Evolutionary conservation across 2,797 vertebrate species (phyloP).

Genomic region (Staurois parvus): DNA sequence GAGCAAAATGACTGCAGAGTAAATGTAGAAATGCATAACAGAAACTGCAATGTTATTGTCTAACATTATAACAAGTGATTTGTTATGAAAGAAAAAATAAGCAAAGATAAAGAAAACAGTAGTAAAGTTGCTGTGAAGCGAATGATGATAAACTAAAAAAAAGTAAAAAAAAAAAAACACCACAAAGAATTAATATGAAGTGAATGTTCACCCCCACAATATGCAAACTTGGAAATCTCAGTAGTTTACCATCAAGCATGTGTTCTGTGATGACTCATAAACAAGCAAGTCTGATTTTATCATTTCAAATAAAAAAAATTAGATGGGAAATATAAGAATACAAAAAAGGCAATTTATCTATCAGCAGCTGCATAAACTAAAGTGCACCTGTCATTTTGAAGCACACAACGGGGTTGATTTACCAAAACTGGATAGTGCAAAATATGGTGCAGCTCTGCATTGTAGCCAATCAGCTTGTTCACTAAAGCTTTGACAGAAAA

Average conservation of each 20-base stretch:
- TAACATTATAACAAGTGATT: constrained; percentile 37
- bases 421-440: no score
- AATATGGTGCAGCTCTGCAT: no score
- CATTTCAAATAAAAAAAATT: not conserved
- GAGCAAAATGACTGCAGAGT: constrained; percentile 23
- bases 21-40: constrained; percentile 19
- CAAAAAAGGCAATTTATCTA: not conserved
- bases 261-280: not conserved
- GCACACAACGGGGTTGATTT: not conserved
- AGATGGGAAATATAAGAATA: not conserved
- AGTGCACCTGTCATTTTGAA: not conserved
- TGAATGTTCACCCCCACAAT: constrained; percentile 6
- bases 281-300: not conserved
- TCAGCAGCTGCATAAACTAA: not conserved
- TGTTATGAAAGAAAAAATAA: constrained; percentile 30
- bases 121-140: constrained; percentile 15
- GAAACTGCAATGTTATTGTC: constrained; percentile 21
- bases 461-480: no score
- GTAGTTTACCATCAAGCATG: not conserved
- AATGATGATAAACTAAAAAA: constrained; percentile 47
- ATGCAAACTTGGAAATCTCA: not conserved
- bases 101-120: constrained; percentile 12
- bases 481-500: no score
- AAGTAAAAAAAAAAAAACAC: constrained; percentile 5
- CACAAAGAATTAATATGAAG: constrained; percentile 18